A percentile compares a stretch with the other conserved stretches of the same genome.
These are phyloP conservation scores for Chionis minor DNA, from an alignment of 2,113 vertebrate species.

Conservation along the genomic window DNA sequence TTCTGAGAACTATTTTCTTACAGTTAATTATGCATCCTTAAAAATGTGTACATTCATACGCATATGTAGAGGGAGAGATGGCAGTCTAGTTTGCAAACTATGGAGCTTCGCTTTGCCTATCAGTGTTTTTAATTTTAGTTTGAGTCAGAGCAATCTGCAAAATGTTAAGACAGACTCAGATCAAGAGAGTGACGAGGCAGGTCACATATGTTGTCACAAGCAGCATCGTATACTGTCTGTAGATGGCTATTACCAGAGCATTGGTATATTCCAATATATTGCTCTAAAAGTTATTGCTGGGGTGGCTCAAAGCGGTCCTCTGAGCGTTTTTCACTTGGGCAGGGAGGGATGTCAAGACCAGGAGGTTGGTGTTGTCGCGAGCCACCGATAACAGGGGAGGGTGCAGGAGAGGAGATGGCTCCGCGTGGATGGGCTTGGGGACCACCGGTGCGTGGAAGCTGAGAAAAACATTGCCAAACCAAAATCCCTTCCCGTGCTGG, in stretches of 20 bases:
- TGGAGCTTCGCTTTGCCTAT: neutral
- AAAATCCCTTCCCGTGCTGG: neutral
- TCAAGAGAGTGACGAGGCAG: neutral
- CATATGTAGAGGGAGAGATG: slow-evolving; percentile 27
- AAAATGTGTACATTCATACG: neutral
- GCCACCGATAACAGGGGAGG: neutral
- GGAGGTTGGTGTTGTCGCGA: neutral
- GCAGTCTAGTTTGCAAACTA: slow-evolving; percentile 48
- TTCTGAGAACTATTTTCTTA: slow-evolving; percentile 37
- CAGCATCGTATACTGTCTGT: neutral
- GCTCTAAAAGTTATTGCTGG: neutral
- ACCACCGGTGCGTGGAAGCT: rapidly evolving
- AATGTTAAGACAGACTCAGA: neutral
- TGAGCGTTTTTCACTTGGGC: neutral
- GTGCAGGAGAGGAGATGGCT: neutral
- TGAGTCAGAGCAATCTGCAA: neutral
- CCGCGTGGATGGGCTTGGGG: neutral
- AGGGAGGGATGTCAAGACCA: neutral
- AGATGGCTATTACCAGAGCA: neutral
- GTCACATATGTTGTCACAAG: neutral
- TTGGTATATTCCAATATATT: neutral
- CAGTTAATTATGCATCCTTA: slow-evolving; percentile 42
- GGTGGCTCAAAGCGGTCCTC: neutral
- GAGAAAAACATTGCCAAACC: neutral
- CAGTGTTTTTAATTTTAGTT: neutral